These are phyloP conservation scores for Neria commutata DNA, from an alignment of 2,888 invertebrate genomes.

Conservation along the genomic window DNA sequence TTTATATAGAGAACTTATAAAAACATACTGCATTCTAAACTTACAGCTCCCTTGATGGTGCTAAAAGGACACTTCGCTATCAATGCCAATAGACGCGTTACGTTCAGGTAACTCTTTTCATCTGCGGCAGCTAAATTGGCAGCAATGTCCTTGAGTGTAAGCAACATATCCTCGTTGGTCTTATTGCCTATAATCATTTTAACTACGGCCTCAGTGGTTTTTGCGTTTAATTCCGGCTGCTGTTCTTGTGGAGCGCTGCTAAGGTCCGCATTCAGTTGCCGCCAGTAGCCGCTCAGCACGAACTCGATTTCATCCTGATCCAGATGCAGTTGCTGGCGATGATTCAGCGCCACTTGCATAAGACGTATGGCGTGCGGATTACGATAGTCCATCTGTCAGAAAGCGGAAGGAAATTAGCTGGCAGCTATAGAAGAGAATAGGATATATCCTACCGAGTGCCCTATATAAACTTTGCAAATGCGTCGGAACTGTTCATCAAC, in stretches of 20 bases:
- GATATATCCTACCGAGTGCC: slow-evolving; percentile 50
- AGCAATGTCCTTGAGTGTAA: slow-evolving; percentile 43
- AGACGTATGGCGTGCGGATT: slow-evolving; percentile 51
- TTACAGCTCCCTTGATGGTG: slow-evolving; percentile 55
- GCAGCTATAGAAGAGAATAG: background rate
- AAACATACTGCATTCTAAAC: slow-evolving; percentile 20
- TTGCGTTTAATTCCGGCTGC: slow-evolving; percentile 25
- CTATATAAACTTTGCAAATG: slow-evolving; percentile 58
- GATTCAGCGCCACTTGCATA: slow-evolving; percentile 47
- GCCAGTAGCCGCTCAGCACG: slow-evolving; percentile 56
- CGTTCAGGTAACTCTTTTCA: slow-evolving; percentile 35
- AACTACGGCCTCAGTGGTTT: slow-evolving; percentile 45
- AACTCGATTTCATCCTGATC: slow-evolving; percentile 58
- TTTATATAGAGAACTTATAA: background rate
- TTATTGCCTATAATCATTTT: slow-evolving; percentile 54
- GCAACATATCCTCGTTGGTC: slow-evolving; percentile 54
- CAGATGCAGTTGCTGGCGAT: slow-evolving; percentile 49
- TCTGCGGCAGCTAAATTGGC: slow-evolving; percentile 24
- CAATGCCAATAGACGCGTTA: slow-evolving; percentile 42
- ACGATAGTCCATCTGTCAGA: slow-evolving; percentile 50
- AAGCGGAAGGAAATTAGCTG: background rate
- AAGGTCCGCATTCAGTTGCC: slow-evolving; percentile 49
- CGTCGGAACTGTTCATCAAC: slow-evolving; percentile 52
- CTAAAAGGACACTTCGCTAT: slow-evolving; percentile 55
- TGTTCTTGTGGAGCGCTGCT: slow-evolving; percentile 18